phyloP scores from a whole-genome alignment of 2,113 vertebrate genomes.

The Indicator maculatus region DNA sequence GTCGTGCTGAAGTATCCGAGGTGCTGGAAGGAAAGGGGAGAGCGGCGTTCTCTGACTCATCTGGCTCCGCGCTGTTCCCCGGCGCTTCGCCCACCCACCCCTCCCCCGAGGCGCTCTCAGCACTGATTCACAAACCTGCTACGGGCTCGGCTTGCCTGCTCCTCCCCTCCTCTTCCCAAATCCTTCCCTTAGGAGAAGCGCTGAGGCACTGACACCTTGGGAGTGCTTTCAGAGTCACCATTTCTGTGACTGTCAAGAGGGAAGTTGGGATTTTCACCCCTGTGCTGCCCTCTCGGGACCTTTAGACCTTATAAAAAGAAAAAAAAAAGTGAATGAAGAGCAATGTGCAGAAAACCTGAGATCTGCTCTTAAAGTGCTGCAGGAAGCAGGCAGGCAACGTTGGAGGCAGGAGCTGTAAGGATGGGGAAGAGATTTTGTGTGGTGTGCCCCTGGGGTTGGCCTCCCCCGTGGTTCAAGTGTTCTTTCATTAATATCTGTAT shows the following conservation, averaged over 20 bases:
- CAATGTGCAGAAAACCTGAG: neutral
- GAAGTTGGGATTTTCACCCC: neutral
- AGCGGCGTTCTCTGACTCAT: constrained; percentile 72
- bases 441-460: neutral
- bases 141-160: neutral
- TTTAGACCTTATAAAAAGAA: neutral
- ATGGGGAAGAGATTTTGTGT: neutral
- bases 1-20: constrained; percentile 7
- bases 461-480: neutral
- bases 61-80: constrained; percentile 51
- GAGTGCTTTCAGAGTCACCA: neutral
- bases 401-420: neutral
- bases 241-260: neutral
- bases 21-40: constrained; percentile 7
- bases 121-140: constrained; percentile 69
- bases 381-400: neutral
- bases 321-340: neutral
- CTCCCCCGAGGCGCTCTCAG: constrained; percentile 64
- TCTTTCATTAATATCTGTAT: neutral
- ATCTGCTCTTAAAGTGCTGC: neutral
- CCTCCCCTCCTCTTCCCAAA: neutral
- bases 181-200: constrained; percentile 42
- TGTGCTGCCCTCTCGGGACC: accelerated
- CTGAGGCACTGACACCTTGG: neutral
- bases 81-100: constrained; percentile 66